Evolutionary conservation across 2,888 invertebrate genomes (phyloP).

Genomic region (Ecdyonurus torrentis): DNA sequence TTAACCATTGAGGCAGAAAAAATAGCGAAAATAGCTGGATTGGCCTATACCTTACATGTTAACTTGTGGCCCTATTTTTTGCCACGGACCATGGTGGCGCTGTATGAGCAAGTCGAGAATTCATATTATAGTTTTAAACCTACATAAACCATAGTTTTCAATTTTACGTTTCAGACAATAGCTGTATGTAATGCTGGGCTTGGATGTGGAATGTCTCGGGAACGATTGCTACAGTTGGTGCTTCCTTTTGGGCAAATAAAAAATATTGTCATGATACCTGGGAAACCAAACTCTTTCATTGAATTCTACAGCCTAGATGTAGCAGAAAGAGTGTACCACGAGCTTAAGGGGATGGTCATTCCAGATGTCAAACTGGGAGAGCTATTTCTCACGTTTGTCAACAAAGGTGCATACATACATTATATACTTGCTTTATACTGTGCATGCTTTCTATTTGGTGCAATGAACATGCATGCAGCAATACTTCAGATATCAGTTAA

Average conservation of each 20-base stretch:
- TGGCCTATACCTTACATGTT: too few relatives aligned
- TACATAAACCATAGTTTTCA: not conserved
- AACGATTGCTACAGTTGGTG: conserved; percentile 37
- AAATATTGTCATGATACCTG: conserved; percentile 50
- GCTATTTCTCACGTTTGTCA: conserved; percentile 11
- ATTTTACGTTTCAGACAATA: conserved; percentile 38
- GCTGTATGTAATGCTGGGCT: conserved; percentile 77
- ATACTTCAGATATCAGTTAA: too few relatives aligned
- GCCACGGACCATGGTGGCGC: too few relatives aligned
- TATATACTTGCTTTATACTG: too few relatives aligned
- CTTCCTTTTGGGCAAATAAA: conserved; percentile 34
- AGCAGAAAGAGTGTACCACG: conserved; percentile 37
- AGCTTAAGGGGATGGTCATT: conserved; percentile 40
- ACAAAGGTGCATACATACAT: too few relatives aligned
- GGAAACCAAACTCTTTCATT: conserved; percentile 69
- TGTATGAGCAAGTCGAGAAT: too few relatives aligned
- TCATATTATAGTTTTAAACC: not conserved
- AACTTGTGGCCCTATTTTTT: too few relatives aligned
- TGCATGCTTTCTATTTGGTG: too few relatives aligned
- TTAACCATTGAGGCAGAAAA: too few relatives aligned
- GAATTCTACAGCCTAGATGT: conserved; percentile 33
- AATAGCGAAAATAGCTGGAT: too few relatives aligned
- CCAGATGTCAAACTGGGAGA: conserved; percentile 20
- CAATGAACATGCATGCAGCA: too few relatives aligned
- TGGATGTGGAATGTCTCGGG: conserved; percentile 57